Base-by-base conservation (phyloP, 2,888 invertebrate species). In the Drosophila affinis region DNA sequence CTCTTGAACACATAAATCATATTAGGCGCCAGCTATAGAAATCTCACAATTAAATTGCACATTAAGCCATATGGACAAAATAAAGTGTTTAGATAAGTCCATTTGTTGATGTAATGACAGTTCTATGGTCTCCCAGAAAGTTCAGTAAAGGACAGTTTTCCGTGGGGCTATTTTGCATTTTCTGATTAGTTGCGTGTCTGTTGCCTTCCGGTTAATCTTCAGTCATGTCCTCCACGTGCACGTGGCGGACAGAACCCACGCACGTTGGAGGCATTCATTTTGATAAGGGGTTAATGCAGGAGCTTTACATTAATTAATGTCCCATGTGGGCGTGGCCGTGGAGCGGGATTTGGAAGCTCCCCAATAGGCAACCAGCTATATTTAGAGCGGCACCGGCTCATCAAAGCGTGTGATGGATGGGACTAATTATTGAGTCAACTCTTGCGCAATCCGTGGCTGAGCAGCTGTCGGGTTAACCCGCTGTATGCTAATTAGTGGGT, bases 401-500 rank as follows among this genome's bases (percentile, higher is more conserved):
- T 59, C 52, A 5, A 32, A 34, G 52, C 52, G 14, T 24, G 39
- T 12, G 39, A 12, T 53, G 59, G 53, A 34, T 32, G 14, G 12
- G 59, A 18, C 21, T 57, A 61, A 61, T 61, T 57, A 29, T n/a
- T 39, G 29, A 57, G 58, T 32, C 9, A 57, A 46, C 27, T 29
- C 17, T 10, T 7, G 14, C 14, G 9, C 17, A 29, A 57, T 48
- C 7, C 9, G 21, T 17, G 44, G 24, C 17, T 5, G 39, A 39
- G 7, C 7, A 14, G n/a, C 9, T 3, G 9, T 14, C 6, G 18
- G 18, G 14, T 18, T 32, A 10, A 14, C 6, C 55, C 29, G 60
- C 29, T 29, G 3, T 44, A 60, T 57, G 29, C 44, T 45, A 60
- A 60, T 60, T 60, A 57, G 58, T 44, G n/a, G 49, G 51, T 10